Conservation (phyloP, 2,888 invertebrate species). For the Parnassius smintheus region DNA sequence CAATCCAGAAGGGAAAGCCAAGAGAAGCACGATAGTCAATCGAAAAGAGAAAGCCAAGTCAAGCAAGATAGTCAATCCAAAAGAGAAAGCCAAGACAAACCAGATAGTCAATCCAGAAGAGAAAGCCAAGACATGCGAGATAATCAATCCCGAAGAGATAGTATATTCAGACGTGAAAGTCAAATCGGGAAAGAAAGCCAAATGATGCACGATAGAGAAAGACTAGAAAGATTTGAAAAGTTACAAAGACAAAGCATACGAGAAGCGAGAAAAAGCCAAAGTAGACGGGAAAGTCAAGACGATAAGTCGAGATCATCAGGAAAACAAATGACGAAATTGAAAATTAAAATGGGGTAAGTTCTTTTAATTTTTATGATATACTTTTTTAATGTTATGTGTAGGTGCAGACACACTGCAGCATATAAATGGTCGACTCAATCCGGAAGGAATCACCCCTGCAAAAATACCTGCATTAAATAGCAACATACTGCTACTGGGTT, state of each 20-base stretch:
- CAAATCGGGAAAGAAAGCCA: neutral
- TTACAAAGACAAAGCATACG: neutral
- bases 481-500: too few species aligned
- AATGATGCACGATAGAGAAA: neutral
- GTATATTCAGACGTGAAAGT: neutral
- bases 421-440: too few species aligned
- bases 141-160: neutral
- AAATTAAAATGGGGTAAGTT: constrained; percentile 14
- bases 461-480: too few species aligned
- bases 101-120: neutral
- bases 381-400: too few species aligned
- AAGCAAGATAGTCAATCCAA: neutral
- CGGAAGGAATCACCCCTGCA: too few species aligned
- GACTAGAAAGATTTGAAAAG: neutral
- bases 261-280: neutral
- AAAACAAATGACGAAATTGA: neutral
- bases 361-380: too few species aligned
- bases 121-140: neutral
- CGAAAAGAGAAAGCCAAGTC: neutral
- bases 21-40: neutral
- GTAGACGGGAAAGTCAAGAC: neutral
- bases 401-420: too few species aligned
- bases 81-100: constrained; percentile 3
- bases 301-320: too few species aligned
- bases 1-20: neutral